phyloP scores from a whole-genome alignment of 1,140 invertebrate species.

The Eueides isabella region DNA sequence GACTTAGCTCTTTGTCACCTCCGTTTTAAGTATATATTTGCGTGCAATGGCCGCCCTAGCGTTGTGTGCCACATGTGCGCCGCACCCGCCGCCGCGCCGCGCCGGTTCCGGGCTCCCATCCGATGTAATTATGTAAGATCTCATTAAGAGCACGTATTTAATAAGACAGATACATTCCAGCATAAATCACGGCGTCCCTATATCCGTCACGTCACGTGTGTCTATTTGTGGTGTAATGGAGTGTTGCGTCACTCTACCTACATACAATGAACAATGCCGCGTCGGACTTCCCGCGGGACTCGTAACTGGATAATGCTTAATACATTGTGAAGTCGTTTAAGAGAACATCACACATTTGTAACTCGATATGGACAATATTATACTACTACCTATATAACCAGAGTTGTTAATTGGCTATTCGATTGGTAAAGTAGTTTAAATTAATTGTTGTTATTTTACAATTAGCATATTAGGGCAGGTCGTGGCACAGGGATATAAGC shows the following conservation, averaged over 20 bases:
- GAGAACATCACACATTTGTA: neutral
- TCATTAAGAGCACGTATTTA: constrained; percentile 40
- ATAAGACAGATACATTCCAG: constrained; percentile 37
- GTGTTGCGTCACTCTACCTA: neutral
- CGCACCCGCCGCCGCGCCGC: constrained; percentile 13
- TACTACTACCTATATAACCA: neutral
- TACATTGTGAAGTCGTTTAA: neutral
- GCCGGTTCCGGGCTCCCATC: constrained; percentile 35
- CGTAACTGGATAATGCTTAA: neutral
- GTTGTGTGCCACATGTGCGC: constrained; percentile 24
- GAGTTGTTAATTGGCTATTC: neutral
- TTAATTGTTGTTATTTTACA: no score
- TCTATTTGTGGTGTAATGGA: constrained; percentile 12
- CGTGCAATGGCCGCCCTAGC: neutral
- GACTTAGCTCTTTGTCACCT: neutral
- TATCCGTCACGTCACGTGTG: neutral
- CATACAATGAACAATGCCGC: neutral
- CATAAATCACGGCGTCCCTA: constrained; percentile 32
- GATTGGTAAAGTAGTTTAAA: no score
- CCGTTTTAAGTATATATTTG: neutral
- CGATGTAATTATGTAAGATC: constrained; percentile 39
- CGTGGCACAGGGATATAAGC: no score
- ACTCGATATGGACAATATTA: neutral
- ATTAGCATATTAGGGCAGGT: no score
- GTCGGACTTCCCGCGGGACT: constrained; percentile 1